These are phyloP conservation scores for Dorcus hopei DNA, from an alignment of 2,888 invertebrate species.

Conservation along the genomic window DNA sequence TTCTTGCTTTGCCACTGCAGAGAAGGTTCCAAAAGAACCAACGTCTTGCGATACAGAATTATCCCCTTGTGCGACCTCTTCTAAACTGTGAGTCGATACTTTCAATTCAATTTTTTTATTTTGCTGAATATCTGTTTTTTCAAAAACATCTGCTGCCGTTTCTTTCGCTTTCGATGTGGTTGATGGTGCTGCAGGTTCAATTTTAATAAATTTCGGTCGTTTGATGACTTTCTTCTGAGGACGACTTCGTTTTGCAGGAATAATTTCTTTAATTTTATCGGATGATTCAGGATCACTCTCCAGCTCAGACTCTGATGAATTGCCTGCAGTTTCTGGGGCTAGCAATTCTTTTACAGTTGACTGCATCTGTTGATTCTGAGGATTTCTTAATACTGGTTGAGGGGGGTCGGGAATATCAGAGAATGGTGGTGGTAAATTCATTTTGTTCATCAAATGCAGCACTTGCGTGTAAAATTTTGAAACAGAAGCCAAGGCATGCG, in stretches of 20 bases:
- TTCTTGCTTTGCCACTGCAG: conserved; percentile 30
- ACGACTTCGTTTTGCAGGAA: conserved; percentile 50
- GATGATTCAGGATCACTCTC: conserved; percentile 58
- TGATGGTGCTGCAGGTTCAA: conserved; percentile 27
- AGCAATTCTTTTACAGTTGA: neutral
- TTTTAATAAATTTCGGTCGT: conserved; percentile 56
- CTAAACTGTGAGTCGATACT: conserved; percentile 40
- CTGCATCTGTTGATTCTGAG: neutral
- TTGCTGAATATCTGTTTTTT: conserved; percentile 50
- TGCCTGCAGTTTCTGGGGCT: neutral
- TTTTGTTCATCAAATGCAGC: conserved; percentile 91
- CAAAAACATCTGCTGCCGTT: conserved; percentile 57
- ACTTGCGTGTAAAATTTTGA: conserved; percentile 82
- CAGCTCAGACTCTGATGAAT: conserved; percentile 58
- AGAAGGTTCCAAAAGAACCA: neutral
- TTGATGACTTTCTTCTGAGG: conserved; percentile 53
- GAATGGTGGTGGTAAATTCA: conserved; percentile 87
- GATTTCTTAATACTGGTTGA: conserved; percentile 44
- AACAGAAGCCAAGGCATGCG: conserved; percentile 68
- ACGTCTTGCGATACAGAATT: neutral
- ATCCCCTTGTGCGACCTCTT: conserved; percentile 23
- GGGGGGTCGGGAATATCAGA: conserved; percentile 48
- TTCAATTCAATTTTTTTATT: conserved; percentile 53
- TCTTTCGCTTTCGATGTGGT: conserved; percentile 35
- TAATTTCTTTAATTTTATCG: conserved; percentile 42